These are phyloP conservation scores for Leptopilina syphax DNA, from an alignment of 2,888 invertebrate genomes.

Conservation along the genomic window DNA sequence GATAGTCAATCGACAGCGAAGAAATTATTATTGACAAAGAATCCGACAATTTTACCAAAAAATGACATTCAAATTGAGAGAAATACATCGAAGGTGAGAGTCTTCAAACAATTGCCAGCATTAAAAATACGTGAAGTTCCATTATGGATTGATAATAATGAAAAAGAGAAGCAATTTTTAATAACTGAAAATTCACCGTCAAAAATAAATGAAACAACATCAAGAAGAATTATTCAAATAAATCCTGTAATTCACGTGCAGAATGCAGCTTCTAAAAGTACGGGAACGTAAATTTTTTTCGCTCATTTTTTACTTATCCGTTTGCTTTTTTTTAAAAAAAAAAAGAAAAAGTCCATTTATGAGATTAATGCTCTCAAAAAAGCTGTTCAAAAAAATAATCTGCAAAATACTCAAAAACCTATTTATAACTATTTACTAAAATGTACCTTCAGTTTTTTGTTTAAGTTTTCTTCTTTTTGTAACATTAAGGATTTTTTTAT, in stretches of 20 bases:
- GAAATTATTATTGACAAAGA: slow-evolving; percentile 58
- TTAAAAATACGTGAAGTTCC: slow-evolving; percentile 63
- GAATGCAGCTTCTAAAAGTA: slow-evolving; percentile 64
- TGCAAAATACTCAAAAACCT: neutral
- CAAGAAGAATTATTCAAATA: slow-evolving; percentile 33
- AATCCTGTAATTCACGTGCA: slow-evolving; percentile 47
- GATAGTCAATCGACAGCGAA: slow-evolving; percentile 59
- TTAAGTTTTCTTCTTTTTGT: neutral
- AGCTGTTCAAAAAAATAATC: neutral
- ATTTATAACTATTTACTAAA: neutral
- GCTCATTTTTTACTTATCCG: too few species aligned
- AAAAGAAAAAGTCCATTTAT: neutral
- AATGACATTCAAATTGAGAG: slow-evolving; percentile 50
- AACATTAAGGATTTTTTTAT: neutral
- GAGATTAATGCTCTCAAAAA: neutral
- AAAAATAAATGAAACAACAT: slow-evolving; percentile 53
- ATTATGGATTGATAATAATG: slow-evolving; percentile 54
- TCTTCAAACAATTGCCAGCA: slow-evolving; percentile 61
- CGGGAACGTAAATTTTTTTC: slow-evolving; percentile 59
- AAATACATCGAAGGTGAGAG: slow-evolving; percentile 50
- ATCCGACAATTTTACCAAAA: slow-evolving; percentile 67
- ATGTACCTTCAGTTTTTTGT: neutral
- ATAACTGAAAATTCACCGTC: slow-evolving; percentile 60
- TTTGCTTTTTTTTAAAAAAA: neutral
- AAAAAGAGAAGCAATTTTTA: slow-evolving; percentile 58